These are phyloP conservation scores for Oncorhynchus keta DNA, from an alignment of 2,113 vertebrate genomes.

Conservation along the genomic window DNA sequence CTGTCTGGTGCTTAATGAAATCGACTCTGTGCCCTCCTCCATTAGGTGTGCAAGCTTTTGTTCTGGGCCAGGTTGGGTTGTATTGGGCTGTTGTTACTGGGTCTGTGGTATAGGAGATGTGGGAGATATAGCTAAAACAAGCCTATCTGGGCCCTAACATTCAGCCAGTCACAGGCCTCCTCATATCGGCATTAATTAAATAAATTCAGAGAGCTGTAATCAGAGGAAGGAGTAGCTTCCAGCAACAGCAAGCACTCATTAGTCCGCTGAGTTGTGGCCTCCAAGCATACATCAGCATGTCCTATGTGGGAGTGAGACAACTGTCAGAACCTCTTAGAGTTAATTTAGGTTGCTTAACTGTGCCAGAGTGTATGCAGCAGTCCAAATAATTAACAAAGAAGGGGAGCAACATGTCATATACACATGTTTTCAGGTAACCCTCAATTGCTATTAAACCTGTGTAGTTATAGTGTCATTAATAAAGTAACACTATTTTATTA, in stretches of 20 bases:
- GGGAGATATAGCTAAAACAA: background rate
- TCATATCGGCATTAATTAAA: constrained; percentile 46
- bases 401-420: too few relatives aligned
- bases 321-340: constrained; percentile 18
- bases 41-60: background rate
- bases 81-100: too few relatives aligned
- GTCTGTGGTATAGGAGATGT: background rate
- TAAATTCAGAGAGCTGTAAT: constrained; percentile 37
- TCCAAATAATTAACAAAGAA: background rate
- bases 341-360: background rate
- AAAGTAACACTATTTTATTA: background rate
- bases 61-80: background rate
- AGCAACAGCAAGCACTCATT: constrained; percentile 43
- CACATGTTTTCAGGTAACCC: too few relatives aligned
- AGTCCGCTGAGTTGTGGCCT: constrained; percentile 25
- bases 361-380: background rate
- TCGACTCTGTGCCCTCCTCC: too few relatives aligned
- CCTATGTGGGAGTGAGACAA: constrained; percentile 32
- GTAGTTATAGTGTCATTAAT: too few relatives aligned
- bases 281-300: constrained; percentile 35
- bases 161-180: constrained; percentile 12
- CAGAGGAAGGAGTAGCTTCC: constrained; percentile 41
- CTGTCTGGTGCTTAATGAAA: too few relatives aligned
- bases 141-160: background rate
- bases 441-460: too few relatives aligned